These are phyloP conservation scores for Caenorhabditis zanzibari DNA, from an alignment of 2,888 invertebrate species.

Conservation along the genomic window DNA sequence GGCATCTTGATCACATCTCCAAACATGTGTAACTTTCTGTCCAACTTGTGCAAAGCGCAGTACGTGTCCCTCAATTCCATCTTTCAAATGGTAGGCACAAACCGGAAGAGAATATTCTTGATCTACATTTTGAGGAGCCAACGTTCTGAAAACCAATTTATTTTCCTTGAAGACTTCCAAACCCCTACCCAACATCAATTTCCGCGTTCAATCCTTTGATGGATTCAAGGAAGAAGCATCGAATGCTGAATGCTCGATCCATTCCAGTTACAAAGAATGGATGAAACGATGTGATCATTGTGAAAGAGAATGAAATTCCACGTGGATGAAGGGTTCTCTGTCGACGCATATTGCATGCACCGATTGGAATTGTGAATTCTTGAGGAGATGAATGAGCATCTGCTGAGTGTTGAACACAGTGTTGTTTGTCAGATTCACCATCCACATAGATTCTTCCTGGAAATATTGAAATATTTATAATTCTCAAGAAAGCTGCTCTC, in stretches of 20 bases:
- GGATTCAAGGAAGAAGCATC: slow-evolving; percentile 83
- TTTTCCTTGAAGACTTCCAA: background rate
- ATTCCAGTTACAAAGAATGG: slow-evolving; percentile 83
- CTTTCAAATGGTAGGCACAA: slow-evolving; percentile 81
- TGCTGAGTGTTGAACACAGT: slow-evolving; percentile 74
- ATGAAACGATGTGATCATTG: slow-evolving; percentile 83
- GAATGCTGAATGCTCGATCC: slow-evolving; percentile 82
- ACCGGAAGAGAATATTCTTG: slow-evolving; percentile 81
- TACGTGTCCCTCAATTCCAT: slow-evolving; percentile 72
- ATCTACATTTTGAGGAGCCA: slow-evolving; percentile 81
- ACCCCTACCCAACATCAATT: slow-evolving; percentile 80
- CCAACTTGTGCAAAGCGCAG: slow-evolving; percentile 75
- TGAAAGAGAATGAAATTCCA: slow-evolving; percentile 83
- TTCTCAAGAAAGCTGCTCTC: background rate
- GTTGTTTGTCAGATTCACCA: slow-evolving; percentile 81
- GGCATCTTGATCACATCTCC: slow-evolving; percentile 82
- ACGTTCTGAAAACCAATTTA: slow-evolving; percentile 65
- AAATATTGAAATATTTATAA: background rate
- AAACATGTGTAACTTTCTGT: slow-evolving; percentile 81
- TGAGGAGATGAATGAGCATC: slow-evolving; percentile 38
- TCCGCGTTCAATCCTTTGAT: slow-evolving; percentile 81
- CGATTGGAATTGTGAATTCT: slow-evolving; percentile 81
- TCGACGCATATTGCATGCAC: slow-evolving; percentile 83
- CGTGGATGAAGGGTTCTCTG: slow-evolving; percentile 81
- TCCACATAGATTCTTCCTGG: slow-evolving; percentile 80